Base-by-base conservation (phyloP, 2,888 invertebrate species). In the Liposcelis brunnea region DNA sequence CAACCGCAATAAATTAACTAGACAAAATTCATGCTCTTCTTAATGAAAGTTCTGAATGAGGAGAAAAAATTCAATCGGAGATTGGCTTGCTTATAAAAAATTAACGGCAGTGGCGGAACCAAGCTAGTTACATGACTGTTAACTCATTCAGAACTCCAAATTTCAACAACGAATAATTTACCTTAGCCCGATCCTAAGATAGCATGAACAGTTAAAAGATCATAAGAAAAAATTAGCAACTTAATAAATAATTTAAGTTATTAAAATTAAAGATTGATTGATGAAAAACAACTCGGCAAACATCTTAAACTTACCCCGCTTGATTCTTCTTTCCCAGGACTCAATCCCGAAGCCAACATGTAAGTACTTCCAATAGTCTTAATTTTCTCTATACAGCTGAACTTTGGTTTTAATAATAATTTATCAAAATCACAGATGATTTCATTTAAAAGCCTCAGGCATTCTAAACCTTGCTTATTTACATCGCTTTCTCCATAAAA, bases 351-450 rank as follows among this genome's bases (percentile, higher is more conserved):
- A 1, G 95, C 95, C 42, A 94, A 80, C 95, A 97, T 97, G 59
- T 97, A 97, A 0, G 95, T 95, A 62, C 91, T 93, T 11, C 93
- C 94, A 48, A 97, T 95, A 0, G 95, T 97, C 65, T 97, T 97
- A 45, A 97, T 97, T 64, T 97, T 97, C 65, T 97, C 97, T 54
- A 97, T 91, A 52, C 84, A 79, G 59, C 90, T 91, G 64, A 86
- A 95, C 58, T 94, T 93, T 0, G 91, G 89, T 58, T 94, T 93
- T 40, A 87, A 66, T 31, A 97, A 68, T 32, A 97, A 90, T 77
- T 91, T 90, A 62, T 97, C 97, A 64, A 95, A 95, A 64, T 95
- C 95, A 60, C 94, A 94, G 51, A 95, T 93, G 54, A 97, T 95
- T 68, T 97, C 95, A 61, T 97, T 97, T 19, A 97, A 70, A 26